Conservation (phyloP, 2,113 vertebrate genomes). For the Suncus etruscus region DNA sequence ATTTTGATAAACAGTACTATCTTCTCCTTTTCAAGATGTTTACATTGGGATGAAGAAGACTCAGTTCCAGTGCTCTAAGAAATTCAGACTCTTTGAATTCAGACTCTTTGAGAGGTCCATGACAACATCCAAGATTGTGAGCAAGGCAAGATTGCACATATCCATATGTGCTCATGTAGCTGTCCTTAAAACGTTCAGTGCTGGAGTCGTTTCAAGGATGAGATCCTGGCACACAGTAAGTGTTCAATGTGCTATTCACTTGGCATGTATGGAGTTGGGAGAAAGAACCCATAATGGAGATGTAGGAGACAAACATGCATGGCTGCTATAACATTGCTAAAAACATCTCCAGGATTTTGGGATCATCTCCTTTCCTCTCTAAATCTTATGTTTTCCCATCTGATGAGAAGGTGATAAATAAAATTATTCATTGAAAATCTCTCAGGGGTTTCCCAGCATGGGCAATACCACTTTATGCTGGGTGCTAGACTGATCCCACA, state of each 20-base stretch:
- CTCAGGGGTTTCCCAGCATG: neutral
- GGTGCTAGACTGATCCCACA: too few species aligned
- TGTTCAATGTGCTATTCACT: neutral
- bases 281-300: neutral
- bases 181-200: conserved; percentile 22
- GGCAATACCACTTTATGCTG: too few species aligned
- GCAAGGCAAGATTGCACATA: neutral
- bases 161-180: neutral
- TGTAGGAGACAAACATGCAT: neutral
- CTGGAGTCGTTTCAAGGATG: neutral
- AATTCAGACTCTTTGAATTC: neutral
- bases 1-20: neutral
- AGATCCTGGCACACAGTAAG: neutral
- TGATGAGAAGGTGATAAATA: neutral
- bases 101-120: neutral
- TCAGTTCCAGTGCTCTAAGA: neutral
- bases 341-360: neutral
- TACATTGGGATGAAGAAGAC: neutral
- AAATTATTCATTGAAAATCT: conserved; percentile 6
- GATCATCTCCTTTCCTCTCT: neutral
- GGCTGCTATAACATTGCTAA: neutral
- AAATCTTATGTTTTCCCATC: neutral
- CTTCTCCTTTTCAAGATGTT: neutral
- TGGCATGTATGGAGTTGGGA: neutral
- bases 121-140: neutral